Evolutionary conservation across 2,888 invertebrate genomes (phyloP).

Genomic region (Chrysopilus asiliformis): DNA sequence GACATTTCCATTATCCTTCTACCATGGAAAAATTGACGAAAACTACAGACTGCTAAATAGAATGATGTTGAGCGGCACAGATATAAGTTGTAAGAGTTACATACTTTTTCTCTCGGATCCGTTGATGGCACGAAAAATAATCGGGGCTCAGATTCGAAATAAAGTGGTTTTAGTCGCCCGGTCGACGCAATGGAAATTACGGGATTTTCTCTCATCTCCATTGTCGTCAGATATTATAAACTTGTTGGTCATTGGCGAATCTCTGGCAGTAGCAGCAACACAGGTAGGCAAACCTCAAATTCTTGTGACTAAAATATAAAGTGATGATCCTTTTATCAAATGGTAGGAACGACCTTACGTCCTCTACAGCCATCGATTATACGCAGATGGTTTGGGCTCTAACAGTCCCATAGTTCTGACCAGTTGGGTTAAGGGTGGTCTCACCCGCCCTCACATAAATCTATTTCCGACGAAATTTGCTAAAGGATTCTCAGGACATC

Average conservation of each 20-base stretch:
- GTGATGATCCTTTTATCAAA: slow-evolving; percentile 13
- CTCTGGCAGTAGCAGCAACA: slow-evolving; percentile 40
- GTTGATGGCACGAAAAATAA: slow-evolving; percentile 40
- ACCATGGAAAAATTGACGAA: slow-evolving; percentile 48
- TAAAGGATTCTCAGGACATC: slow-evolving; percentile 58
- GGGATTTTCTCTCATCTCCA: slow-evolving; percentile 51
- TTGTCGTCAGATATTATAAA: slow-evolving; percentile 53
- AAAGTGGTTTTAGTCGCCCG: slow-evolving; percentile 53
- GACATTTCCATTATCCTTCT: slow-evolving; percentile 40
- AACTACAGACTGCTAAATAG: slow-evolving; percentile 38
- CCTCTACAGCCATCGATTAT: slow-evolving; percentile 60
- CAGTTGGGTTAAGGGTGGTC: slow-evolving; percentile 53
- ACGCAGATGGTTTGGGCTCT: slow-evolving; percentile 57
- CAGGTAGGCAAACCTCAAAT: slow-evolving; percentile 32
- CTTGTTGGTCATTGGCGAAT: slow-evolving; percentile 54
- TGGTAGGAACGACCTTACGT: slow-evolving; percentile 58
- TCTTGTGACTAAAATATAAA: neutral
- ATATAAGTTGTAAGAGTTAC: slow-evolving; percentile 46
- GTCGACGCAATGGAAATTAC: slow-evolving; percentile 61
- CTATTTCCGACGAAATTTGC: slow-evolving; percentile 57
- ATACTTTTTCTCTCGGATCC: slow-evolving; percentile 55
- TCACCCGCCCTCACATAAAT: slow-evolving; percentile 46
- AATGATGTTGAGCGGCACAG: slow-evolving; percentile 20
- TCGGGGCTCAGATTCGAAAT: slow-evolving; percentile 47
- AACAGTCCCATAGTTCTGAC: slow-evolving; percentile 53